Conservation (phyloP, 2,888 invertebrate species). For the Papilio elwesi region DNA sequence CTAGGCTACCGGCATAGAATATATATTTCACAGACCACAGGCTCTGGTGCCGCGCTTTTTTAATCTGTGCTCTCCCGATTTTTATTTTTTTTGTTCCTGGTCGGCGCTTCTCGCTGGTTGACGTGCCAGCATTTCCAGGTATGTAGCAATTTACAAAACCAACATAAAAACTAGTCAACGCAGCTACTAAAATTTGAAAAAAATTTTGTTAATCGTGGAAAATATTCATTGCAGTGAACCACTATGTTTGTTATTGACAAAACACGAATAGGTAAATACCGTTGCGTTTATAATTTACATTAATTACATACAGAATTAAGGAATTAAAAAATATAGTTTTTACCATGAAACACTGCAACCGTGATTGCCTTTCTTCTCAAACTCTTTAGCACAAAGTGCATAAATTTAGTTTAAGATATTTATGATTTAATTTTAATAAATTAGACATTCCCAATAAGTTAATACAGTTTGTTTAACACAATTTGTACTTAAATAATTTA, state of each 20-base stretch:
- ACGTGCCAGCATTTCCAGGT: constrained; percentile 36
- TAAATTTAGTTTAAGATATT: no score
- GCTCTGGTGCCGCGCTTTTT: constrained; percentile 33
- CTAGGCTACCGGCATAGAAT: constrained; percentile 16
- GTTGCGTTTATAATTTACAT: constrained; percentile 1
- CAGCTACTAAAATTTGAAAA: constrained; percentile 39
- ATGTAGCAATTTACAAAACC: constrained; percentile 38
- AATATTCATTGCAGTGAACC: constrained; percentile 21
- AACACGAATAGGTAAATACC: not conserved
- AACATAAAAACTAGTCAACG: constrained; percentile 37
- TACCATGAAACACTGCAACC: no score
- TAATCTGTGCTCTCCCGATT: constrained; percentile 36
- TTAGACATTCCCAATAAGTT: no score
- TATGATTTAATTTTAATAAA: no score
- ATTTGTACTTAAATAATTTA: no score
- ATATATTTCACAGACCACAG: constrained; percentile 35
- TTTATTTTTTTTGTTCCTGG: not conserved
- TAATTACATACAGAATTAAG: not conserved
- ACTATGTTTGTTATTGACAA: constrained; percentile 19
- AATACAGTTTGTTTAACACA: no score
- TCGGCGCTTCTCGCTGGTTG: constrained; percentile 7
- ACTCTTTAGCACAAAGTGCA: no score
- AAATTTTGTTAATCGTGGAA: not conserved
- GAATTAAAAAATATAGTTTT: no score
- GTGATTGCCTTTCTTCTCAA: no score